Evolutionary conservation across 2,113 vertebrate species (phyloP), one percentile per base, ranked within the genome.

Genomic region (Mormyrus iriodes): DNA sequence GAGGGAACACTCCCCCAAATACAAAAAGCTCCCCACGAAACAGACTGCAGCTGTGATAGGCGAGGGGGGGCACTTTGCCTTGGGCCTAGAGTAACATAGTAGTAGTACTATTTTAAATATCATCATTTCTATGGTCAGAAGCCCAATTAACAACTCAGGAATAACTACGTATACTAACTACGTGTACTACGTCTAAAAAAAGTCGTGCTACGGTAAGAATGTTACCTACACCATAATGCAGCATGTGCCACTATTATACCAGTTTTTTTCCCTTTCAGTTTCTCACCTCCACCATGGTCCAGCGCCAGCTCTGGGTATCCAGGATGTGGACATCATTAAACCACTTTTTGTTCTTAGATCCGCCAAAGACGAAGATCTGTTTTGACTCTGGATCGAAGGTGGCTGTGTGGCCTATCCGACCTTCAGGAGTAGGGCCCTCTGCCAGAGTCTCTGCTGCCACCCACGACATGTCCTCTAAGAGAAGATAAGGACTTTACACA

Each of bases 311-410:
- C 91, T 93, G 93, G 0, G 95, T 96, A 91, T 97, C 96, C 82
- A 97, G 93, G 88, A 96, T 95, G 91, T 96, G 95, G 31, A 96
- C 93, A 8, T 96, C 94, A 3, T 96, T 96, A 90, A 95, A 96
- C 95, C 95, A 96, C 90, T 96, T 95, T 87, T 92, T 96, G 92
- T 95, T 96, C 90, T 96, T 97, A 2, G 94, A 96, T 73, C 96
- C 95, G 5, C 96, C 95, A 19, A 96, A 97, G 35, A 97, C 93
- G 65, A 95, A 96, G 91, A 96, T 95, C 6, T 94, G 84, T 3
- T 91, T 91, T 0, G 95, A 95, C 9, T 94, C 94, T 0, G 95
- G 91, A 90, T 96, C 96, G 42, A 94, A 96, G 84, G 94, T 91
- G 0, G 92, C 93, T 0, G 96, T 96, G 93, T 96, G 96, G 31